Percentiles rank a stretch among this genome's conserved stretches.
phyloP scores from a whole-genome alignment of 2,797 vertebrate genomes.

The Rhinella marina region DNA sequence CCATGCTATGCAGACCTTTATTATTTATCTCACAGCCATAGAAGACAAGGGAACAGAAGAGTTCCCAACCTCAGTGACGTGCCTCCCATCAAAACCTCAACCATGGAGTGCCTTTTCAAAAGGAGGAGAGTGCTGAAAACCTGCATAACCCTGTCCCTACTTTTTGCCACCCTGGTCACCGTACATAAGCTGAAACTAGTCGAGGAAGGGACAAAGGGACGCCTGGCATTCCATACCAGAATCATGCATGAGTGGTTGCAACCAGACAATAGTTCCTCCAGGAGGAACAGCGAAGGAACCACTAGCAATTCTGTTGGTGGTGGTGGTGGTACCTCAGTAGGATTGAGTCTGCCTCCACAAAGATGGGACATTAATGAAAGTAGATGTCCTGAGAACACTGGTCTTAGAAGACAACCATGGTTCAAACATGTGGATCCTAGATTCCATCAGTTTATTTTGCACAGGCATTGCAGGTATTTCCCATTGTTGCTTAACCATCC shows the following conservation, averaged over 20 bases:
- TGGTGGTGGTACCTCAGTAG: not conserved
- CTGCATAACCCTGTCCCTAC: constrained; percentile 76
- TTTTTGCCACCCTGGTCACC: constrained; percentile 79
- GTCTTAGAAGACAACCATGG: constrained; percentile 73
- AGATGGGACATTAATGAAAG: constrained; percentile 76
- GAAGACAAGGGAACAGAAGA: not conserved
- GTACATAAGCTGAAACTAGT: constrained; percentile 77
- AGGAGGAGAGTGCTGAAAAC: constrained; percentile 78
- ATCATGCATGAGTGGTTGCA: constrained; percentile 66
- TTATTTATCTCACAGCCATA: not conserved
- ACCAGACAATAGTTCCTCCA: constrained; percentile 42
- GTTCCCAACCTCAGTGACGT: not conserved
- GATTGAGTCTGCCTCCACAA: constrained; percentile 63
- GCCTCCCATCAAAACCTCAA: not conserved
- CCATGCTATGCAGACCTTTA: constrained; percentile 34
- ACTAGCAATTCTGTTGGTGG: not conserved
- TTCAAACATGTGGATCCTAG: constrained; percentile 76
- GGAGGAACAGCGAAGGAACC: not conserved
- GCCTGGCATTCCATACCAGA: constrained; percentile 57
- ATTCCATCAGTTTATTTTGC: constrained; percentile 83
- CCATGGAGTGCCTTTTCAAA: constrained; percentile 76
- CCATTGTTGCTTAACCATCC: constrained; percentile 84
- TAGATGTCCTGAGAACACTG: constrained; percentile 74
- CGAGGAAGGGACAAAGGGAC: constrained; percentile 71
- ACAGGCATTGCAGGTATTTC: constrained; percentile 83